phyloP scores from a whole-genome alignment of 2,797 vertebrate species.

The Tarsius wallacei region DNA sequence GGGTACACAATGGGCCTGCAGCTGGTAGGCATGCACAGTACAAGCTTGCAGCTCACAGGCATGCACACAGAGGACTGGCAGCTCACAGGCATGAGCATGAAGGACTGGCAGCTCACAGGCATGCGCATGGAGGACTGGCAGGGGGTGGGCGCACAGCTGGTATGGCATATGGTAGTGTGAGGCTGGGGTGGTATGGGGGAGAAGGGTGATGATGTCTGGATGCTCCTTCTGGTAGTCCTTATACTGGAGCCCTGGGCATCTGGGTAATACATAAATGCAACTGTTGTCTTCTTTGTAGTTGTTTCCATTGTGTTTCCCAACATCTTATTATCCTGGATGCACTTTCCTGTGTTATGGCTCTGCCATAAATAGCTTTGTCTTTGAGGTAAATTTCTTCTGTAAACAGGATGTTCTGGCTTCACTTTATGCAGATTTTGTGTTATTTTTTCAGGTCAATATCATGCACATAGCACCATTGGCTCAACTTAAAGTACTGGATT shows the following conservation, averaged over 20 bases:
- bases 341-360: fast-evolving
- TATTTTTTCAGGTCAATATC: neutral
- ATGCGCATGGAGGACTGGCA: neutral
- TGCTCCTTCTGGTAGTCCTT: neutral
- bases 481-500: neutral
- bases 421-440: neutral
- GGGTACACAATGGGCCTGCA: neutral
- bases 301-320: neutral
- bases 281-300: neutral
- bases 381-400: neutral
- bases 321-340: neutral
- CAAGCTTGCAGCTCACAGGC: neutral
- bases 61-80: neutral
- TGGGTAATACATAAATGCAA: neutral
- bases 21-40: neutral
- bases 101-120: neutral
- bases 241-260: neutral
- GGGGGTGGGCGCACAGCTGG: neutral
- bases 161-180: neutral
- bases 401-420: neutral
- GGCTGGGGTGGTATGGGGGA: neutral
- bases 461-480: neutral
- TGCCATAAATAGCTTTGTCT: neutral
- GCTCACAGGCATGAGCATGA: neutral
- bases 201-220: neutral